These are phyloP conservation scores for Thalassaphorura encarpata DNA, from an alignment of 1,140 invertebrate species.

Conservation along the genomic window DNA sequence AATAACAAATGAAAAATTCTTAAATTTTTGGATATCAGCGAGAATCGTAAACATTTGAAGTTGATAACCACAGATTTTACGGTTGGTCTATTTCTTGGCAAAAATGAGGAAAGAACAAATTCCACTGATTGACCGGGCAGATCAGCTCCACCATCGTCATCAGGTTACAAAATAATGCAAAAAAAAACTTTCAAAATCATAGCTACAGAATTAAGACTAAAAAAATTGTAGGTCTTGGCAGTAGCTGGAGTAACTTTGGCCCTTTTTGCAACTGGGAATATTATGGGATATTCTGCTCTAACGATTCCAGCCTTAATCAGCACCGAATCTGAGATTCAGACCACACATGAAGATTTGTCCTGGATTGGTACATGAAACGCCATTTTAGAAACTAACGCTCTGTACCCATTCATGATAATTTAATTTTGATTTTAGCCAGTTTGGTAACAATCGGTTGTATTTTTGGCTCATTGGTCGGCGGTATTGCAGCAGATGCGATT, in stretches of 20 bases:
- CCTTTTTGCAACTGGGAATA: slow-evolving; percentile 29
- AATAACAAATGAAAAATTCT: too few relatives aligned
- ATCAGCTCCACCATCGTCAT: slow-evolving; percentile 24
- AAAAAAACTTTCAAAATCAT: neutral
- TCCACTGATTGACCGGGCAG: slow-evolving; percentile 24
- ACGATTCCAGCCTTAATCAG: slow-evolving; percentile 22
- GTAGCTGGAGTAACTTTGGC: slow-evolving; percentile 26
- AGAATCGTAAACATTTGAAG: too few relatives aligned
- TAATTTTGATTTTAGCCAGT: slow-evolving; percentile 15
- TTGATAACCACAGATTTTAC: too few relatives aligned
- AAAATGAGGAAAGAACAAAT: slow-evolving; percentile 27
- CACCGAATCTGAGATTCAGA: slow-evolving; percentile 19
- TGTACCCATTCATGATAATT: neutral
- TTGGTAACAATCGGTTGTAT: slow-evolving; percentile 28
- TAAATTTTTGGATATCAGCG: too few relatives aligned
- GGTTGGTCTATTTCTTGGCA: neutral
- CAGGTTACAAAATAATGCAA: slow-evolving; percentile 18
- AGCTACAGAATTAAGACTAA: neutral
- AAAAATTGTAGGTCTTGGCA: slow-evolving; percentile 18
- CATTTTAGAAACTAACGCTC: neutral
- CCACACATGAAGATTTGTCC: slow-evolving; percentile 19
- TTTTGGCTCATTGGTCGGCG: slow-evolving; percentile 25
- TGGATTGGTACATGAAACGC: slow-evolving; percentile 26
- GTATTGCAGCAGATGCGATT: slow-evolving; percentile 20
- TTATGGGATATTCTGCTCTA: slow-evolving; percentile 29